These are phyloP conservation scores for Rotaria magnacalcarata DNA, from an alignment of 2,888 invertebrate species.

Conservation along the genomic window DNA sequence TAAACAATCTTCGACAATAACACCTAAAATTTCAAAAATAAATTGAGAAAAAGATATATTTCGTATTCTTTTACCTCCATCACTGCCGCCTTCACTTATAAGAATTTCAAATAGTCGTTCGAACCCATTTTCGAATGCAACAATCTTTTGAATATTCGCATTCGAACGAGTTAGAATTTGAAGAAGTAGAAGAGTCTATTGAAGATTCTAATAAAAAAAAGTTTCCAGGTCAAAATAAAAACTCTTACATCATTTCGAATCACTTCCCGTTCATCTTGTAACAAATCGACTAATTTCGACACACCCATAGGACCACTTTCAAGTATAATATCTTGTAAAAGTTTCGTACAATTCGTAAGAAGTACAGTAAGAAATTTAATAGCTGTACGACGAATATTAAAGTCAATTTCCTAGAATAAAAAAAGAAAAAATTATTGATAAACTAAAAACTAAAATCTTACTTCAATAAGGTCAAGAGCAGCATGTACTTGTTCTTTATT, in stretches of 20 bases:
- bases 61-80: constrained; percentile 68
- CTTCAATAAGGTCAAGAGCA: constrained; percentile 73
- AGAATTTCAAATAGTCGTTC: constrained; percentile 89
- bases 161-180: constrained; percentile 87
- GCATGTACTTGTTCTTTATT: constrained; percentile 76
- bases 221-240: constrained; percentile 39
- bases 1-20: constrained; percentile 95
- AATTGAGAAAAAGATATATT: constrained; percentile 33
- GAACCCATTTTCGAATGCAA: constrained; percentile 97
- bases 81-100: constrained; percentile 79
- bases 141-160: constrained; percentile 95
- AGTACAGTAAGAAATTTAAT: constrained; percentile 82
- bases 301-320: constrained; percentile 73
- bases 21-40: constrained; percentile 61
- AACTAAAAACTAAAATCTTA: constrained; percentile 47
- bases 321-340: constrained; percentile 63
- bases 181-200: constrained; percentile 74
- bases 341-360: constrained; percentile 70
- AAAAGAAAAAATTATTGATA: not conserved
- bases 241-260: constrained; percentile 78
- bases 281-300: constrained; percentile 89
- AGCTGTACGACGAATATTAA: constrained; percentile 81
- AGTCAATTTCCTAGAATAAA: constrained; percentile 76
- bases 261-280: constrained; percentile 87
- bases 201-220: constrained; percentile 48